Evolutionary conservation across 2,888 invertebrate genomes (phyloP), one percentile per base, ranked within the genome.

Genomic region (Habroteleia sp.): DNA sequence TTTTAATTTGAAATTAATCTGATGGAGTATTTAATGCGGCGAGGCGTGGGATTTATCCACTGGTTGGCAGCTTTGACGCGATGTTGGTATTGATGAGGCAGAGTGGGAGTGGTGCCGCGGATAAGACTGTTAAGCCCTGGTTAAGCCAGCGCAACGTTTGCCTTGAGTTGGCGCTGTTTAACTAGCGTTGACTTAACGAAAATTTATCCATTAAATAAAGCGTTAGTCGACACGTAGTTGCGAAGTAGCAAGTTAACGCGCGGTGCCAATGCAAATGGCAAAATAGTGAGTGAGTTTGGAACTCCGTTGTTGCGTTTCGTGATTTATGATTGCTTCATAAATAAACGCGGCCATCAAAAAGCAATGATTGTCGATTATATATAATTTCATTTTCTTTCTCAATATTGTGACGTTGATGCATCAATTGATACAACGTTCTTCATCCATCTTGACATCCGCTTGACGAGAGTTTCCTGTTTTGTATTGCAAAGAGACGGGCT

Each of bases 401-500:
- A 72, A 65, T 65, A 73, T 65, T 73, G 46, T 73, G 73, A 73
- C 65, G 29, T 17, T 37, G 63, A 39, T 46, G 73, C 54, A 60
- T 60, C 73, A 60, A 73, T 73, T 60, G 66, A 35, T 20, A 23
- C 66, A 20, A 46, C 35, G 23, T 73, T 73, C 46, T 52, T 65
- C 66, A 39, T 73, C 31, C n/a, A 52, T 33, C 54, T 50, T 66
- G 66, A 52, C 73, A 29, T 54, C 46, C 73, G 14, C 60, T 66
- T 66, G 73, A 73, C 66, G 54, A 42, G 66, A 66, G 39, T 73
- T 73, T 73, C 73, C 73, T 73, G 73, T 52, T 73, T 73, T 66
- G 73, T 73, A 44, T 54, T 33, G 60, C 41, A 60, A 65, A 52
- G 52, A 46, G 66, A 35, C 73, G 50, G 54, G 63, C 72, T 72